Conservation (phyloP, 2,888 invertebrate species). For the Dynastes grantii region DNA sequence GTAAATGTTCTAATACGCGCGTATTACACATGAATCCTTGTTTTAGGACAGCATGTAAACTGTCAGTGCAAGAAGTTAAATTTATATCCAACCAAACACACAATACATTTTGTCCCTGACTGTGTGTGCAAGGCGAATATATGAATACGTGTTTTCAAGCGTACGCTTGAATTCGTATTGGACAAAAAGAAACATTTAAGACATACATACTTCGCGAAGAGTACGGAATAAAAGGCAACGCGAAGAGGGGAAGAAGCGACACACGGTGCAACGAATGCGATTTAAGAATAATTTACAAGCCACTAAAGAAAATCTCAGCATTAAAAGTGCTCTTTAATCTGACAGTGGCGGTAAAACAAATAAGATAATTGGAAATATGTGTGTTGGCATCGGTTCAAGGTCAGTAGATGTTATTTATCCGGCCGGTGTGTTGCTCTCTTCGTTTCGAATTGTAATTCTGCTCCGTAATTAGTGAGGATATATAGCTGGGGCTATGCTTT, state of each 20-base stretch:
- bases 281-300: constrained; percentile 64
- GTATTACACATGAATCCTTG: too few species aligned
- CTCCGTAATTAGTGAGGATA: constrained; percentile 66
- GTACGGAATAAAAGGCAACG: not conserved
- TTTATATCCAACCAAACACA: too few species aligned
- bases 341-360: constrained; percentile 68
- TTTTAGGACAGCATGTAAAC: too few species aligned
- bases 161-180: not conserved
- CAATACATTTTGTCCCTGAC: too few species aligned
- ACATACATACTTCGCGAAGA: not conserved
- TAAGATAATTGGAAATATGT: constrained; percentile 70
- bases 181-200: constrained; percentile 23
- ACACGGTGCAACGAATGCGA: constrained; percentile 45
- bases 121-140: too few species aligned
- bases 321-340: constrained; percentile 69
- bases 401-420: constrained; percentile 66
- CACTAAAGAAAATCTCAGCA: constrained; percentile 63
- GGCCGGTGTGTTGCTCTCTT: constrained; percentile 53
- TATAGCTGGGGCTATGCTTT: constrained; percentile 63
- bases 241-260: constrained; percentile 20
- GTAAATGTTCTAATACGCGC: too few species aligned
- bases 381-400: constrained; percentile 70
- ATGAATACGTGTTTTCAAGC: constrained; percentile 3
- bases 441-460: constrained; percentile 61
- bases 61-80: too few species aligned